phyloP scores from a whole-genome alignment of 2,797 vertebrate genomes.

The Helarctos malayanus region DNA sequence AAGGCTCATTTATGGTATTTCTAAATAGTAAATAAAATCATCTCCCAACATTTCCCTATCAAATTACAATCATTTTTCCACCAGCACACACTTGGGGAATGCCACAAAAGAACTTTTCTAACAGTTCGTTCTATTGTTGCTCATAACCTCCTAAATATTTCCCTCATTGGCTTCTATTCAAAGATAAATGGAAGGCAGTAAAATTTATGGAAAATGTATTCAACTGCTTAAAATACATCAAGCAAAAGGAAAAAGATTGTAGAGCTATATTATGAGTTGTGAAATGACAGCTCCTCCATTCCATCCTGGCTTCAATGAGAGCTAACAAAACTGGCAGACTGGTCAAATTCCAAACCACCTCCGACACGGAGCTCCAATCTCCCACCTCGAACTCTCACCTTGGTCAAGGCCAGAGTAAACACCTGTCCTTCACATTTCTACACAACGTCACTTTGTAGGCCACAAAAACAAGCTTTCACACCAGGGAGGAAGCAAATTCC shows the following conservation, averaged over 20 bases:
- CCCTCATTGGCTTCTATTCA: constrained; percentile 74
- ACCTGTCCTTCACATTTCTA: constrained; percentile 45
- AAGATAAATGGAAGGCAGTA: constrained; percentile 74
- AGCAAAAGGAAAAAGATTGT: constrained; percentile 63
- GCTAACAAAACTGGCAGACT: not conserved
- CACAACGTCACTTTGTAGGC: not conserved
- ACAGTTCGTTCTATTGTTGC: constrained; percentile 6
- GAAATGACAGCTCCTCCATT: constrained; percentile 46
- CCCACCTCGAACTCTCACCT: constrained; percentile 11
- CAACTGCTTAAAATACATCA: constrained; percentile 75
- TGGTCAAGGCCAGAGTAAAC: constrained; percentile 61
- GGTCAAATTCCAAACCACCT: not conserved
- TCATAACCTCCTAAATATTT: constrained; percentile 70
- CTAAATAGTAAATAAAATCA: constrained; percentile 76
- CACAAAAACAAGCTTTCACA: constrained; percentile 47
- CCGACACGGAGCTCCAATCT: not conserved
- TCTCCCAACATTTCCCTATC: constrained; percentile 59
- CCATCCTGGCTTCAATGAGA: constrained; percentile 5
- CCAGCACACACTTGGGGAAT: constrained; percentile 64
- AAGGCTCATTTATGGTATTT: constrained; percentile 59
- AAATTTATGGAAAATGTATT: constrained; percentile 78
- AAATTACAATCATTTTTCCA: constrained; percentile 68
- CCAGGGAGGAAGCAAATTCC: not conserved
- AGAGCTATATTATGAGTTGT: constrained; percentile 46
- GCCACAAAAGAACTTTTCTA: constrained; percentile 62